Evolutionary conservation across 2,113 vertebrate species (phyloP).

Genomic region (Martes martes): DNA sequence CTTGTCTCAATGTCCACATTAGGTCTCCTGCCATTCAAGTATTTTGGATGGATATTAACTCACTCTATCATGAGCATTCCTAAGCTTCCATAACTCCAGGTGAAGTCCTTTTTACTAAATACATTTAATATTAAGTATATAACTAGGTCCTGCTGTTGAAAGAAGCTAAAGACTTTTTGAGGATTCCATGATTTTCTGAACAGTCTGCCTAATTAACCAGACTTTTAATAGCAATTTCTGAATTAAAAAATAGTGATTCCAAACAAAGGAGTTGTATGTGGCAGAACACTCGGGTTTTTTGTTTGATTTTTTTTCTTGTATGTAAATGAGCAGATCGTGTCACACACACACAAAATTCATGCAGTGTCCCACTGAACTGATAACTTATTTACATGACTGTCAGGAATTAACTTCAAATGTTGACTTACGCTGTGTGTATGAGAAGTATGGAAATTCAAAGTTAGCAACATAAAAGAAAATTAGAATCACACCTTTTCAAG

Average conservation of each 20-base stretch:
- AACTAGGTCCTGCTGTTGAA: background rate
- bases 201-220: background rate
- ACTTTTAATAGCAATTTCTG: background rate
- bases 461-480: conserved; percentile 43
- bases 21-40: background rate
- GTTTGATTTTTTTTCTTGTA: background rate
- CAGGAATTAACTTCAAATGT: conserved; percentile 42
- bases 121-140: background rate
- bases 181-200: background rate
- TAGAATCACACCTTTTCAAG: background rate
- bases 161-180: background rate
- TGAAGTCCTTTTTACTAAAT: background rate
- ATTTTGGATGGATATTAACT: background rate
- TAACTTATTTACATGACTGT: conserved; percentile 16
- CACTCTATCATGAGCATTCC: background rate
- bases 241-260: background rate
- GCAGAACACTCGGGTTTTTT: background rate
- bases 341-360: background rate
- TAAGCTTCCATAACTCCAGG: background rate
- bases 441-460: conserved; percentile 35
- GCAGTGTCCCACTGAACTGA: background rate
- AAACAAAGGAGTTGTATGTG: background rate
- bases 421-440: background rate
- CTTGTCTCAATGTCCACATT: background rate
- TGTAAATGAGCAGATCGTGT: background rate